Conservation (phyloP, 2,888 invertebrate species). For the Vesta saturnalis region DNA sequence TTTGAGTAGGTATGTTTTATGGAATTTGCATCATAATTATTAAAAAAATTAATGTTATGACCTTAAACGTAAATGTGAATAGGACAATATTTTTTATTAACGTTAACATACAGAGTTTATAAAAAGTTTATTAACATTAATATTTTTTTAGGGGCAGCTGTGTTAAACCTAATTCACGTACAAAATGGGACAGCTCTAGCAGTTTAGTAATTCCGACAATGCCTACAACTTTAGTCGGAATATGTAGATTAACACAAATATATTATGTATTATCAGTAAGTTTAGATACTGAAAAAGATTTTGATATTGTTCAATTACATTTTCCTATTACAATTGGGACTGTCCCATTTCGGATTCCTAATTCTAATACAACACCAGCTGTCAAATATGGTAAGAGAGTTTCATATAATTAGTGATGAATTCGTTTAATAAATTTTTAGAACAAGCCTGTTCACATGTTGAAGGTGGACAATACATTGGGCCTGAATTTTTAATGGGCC, state of each 20-base stretch:
- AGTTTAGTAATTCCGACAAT: conserved; percentile 76
- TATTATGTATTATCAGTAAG: conserved; percentile 77
- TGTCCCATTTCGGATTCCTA: conserved; percentile 75
- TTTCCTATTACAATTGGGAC: conserved; percentile 82
- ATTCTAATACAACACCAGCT: conserved; percentile 68
- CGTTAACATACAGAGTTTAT: neutral
- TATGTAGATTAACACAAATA: conserved; percentile 73
- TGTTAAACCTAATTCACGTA: conserved; percentile 69
- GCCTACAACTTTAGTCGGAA: conserved; percentile 78
- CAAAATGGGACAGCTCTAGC: conserved; percentile 74
- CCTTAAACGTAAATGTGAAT: too few species aligned
- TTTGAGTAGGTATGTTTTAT: too few species aligned
- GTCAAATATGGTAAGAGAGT: conserved; percentile 71
- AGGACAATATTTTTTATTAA: neutral
- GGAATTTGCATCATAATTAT: too few species aligned
- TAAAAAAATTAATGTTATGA: too few species aligned
- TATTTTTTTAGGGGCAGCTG: conserved; percentile 65
- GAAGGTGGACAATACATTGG: conserved; percentile 83
- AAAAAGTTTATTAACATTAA: neutral
- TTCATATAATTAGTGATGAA: conserved; percentile 3
- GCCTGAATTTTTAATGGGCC: conserved; percentile 80
- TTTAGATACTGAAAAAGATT: conserved; percentile 74
- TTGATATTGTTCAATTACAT: conserved; percentile 76
- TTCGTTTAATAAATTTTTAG: conserved; percentile 63
- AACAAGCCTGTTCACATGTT: conserved; percentile 75